Evolutionary conservation across 2,888 invertebrate genomes (phyloP).

Genomic region (Phortica okadai): DNA sequence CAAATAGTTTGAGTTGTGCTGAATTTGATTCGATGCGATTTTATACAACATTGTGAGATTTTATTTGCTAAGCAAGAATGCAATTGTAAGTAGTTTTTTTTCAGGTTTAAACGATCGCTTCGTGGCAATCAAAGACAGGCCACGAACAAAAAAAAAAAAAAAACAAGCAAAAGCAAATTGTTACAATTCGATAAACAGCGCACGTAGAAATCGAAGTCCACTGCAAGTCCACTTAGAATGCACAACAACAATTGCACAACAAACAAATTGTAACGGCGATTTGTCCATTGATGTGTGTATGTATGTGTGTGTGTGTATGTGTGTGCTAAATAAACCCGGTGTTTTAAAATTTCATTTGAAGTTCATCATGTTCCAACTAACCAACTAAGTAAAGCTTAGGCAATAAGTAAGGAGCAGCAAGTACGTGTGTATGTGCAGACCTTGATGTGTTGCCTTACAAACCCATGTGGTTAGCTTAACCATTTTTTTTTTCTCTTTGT

Average conservation of each 20-base stretch:
- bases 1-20: no score
- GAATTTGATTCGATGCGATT: no score
- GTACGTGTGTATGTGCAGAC: neutral
- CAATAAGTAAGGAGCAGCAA: neutral
- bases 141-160: neutral
- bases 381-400: neutral
- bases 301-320: no score
- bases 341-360: neutral
- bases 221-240: slow-evolving; percentile 1
- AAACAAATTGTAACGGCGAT: neutral
- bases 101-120: no score
- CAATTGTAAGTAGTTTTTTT: neutral
- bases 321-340: neutral
- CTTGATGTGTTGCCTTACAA: neutral
- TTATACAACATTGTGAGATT: no score
- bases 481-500: neutral
- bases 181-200: neutral
- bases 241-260: neutral
- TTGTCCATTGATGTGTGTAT: neutral
- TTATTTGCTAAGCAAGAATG: neutral
- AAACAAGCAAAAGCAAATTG: neutral
- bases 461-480: neutral
- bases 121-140: no score
- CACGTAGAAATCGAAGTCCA: neutral
- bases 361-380: neutral